phyloP scores from a whole-genome alignment of 2,888 invertebrate species.

The Euplagia quadripunctaria region DNA sequence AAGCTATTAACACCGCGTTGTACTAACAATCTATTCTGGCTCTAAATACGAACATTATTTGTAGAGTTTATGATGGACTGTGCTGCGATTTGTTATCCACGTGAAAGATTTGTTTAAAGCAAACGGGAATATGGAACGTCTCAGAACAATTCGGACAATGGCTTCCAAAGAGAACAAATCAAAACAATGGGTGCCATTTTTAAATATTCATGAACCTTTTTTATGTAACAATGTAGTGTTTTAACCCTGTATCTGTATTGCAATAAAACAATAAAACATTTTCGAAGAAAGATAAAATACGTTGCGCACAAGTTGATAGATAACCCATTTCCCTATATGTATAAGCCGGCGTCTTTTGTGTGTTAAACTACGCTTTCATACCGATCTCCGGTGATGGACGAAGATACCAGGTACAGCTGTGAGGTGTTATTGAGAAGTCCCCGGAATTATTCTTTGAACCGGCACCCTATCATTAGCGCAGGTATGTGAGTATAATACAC shows the following conservation, averaged over 20 bases:
- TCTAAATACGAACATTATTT: constrained; percentile 45
- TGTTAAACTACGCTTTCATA: constrained; percentile 56
- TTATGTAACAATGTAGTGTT: constrained; percentile 29
- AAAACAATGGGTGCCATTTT: constrained; percentile 33
- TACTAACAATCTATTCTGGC: constrained; percentile 55
- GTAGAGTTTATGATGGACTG: constrained; percentile 43
- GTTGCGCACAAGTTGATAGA: constrained; percentile 52
- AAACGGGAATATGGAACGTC: constrained; percentile 19
- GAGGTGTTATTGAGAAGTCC: constrained; percentile 76
- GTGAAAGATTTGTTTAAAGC: constrained; percentile 26
- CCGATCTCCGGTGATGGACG: constrained; percentile 24
- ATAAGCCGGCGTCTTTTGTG: constrained; percentile 59
- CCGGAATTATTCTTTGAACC: constrained; percentile 54
- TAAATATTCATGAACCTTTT: constrained; percentile 37
- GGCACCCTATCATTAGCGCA: constrained; percentile 81
- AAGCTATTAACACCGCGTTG: constrained; percentile 60
- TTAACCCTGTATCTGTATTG: constrained; percentile 29
- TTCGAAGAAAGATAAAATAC: constrained; percentile 52
- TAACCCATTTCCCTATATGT: constrained; percentile 73
- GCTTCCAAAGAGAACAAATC: constrained; percentile 16
- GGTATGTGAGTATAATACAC: constrained; percentile 67
- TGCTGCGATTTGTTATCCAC: constrained; percentile 36
- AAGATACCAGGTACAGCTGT: constrained; percentile 58
- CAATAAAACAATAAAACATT: constrained; percentile 67
- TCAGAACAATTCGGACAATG: constrained; percentile 28